Evolutionary conservation across 2,113 vertebrate genomes (phyloP).

Genomic region (Heterochromis multidens): DNA sequence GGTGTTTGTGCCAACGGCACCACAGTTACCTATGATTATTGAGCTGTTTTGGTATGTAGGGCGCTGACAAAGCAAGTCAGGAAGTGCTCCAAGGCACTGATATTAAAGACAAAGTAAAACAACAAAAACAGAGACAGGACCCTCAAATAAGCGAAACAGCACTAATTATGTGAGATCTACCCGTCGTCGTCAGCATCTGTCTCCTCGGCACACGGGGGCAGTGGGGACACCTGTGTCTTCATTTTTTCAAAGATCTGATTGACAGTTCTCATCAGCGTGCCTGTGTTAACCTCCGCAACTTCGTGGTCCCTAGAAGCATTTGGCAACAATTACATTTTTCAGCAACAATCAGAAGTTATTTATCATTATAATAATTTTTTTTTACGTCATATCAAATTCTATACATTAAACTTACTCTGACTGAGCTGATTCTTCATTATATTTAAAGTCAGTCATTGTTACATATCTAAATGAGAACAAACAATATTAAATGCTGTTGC

Average conservation of each 20-base stretch:
- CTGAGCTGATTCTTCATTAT: background rate
- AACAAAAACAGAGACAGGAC: background rate
- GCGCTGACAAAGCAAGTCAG: background rate
- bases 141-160: background rate
- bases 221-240: background rate
- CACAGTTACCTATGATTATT: background rate
- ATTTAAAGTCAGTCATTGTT: background rate
- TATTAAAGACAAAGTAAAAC: background rate
- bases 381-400: background rate
- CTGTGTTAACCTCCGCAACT: background rate
- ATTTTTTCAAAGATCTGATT: slow-evolving; percentile 1
- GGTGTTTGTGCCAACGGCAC: background rate
- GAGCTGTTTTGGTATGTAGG: slow-evolving; percentile 16
- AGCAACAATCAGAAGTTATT: background rate
- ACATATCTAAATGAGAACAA: slow-evolving; percentile 42
- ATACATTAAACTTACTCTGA: slow-evolving; percentile 27
- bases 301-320: slow-evolving; percentile 10
- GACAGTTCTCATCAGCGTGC: slow-evolving; percentile 21
- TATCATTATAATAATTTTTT: background rate
- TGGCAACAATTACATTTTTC: background rate
- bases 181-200: slow-evolving; percentile 3
- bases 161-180: background rate
- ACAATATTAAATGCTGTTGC: background rate
- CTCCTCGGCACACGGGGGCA: background rate
- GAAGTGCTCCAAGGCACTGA: background rate